Percentiles rank a stretch among this genome's conserved stretches.
phyloP scores from a whole-genome alignment of 2,888 invertebrate species.

The Euclidia mi region DNA sequence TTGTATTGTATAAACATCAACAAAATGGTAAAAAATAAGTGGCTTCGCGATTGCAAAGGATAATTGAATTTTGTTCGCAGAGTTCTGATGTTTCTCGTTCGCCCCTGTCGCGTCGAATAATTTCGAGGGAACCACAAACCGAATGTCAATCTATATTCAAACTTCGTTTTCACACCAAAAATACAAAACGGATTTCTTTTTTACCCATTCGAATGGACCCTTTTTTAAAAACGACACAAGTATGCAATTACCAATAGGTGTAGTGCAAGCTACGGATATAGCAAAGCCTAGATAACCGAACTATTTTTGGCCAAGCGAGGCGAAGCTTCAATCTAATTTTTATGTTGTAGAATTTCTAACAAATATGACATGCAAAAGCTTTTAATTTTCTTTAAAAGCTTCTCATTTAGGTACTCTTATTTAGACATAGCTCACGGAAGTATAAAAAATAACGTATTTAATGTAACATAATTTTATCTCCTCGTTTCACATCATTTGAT shows the following conservation, averaged over 20 bases:
- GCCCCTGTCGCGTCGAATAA: slow-evolving; percentile 65
- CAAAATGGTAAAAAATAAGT: slow-evolving; percentile 59
- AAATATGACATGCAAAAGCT: slow-evolving; percentile 20
- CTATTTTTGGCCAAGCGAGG: slow-evolving; percentile 21
- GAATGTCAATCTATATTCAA: slow-evolving; percentile 65
- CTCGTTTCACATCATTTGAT: no score
- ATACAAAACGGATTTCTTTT: slow-evolving; percentile 55
- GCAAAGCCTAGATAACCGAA: slow-evolving; percentile 10
- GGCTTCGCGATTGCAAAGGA: slow-evolving; percentile 42
- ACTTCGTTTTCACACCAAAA: slow-evolving; percentile 65
- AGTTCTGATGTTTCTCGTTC: slow-evolving; percentile 66
- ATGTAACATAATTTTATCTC: no score
- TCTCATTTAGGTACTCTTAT: no score
- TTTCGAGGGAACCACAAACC: slow-evolving; percentile 57
- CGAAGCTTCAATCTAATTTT: slow-evolving; percentile 3
- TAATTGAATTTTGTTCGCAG: slow-evolving; percentile 67
- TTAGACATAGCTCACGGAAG: no score
- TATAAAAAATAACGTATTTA: no score
- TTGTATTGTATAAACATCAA: slow-evolving; percentile 35
- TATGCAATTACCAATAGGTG: slow-evolving; percentile 47
- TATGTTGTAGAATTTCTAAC: slow-evolving; percentile 15
- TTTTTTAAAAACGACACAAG: slow-evolving; percentile 46
- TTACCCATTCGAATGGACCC: slow-evolving; percentile 33
- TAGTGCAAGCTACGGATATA: background rate
- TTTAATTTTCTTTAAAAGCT: no score